Evolutionary conservation across 2,888 invertebrate species (phyloP).

Genomic region (Microctonus aethiopoides): DNA sequence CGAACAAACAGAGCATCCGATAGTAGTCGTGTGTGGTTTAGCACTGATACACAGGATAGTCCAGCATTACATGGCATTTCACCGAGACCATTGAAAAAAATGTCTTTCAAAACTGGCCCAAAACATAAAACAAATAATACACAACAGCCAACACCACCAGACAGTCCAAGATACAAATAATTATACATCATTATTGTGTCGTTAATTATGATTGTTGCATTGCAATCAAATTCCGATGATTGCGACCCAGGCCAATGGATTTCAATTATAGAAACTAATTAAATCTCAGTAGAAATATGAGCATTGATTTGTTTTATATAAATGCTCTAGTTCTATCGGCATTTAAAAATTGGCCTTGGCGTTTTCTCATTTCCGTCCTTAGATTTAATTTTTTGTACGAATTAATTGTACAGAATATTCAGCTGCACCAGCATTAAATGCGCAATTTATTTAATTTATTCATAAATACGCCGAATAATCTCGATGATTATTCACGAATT

Average conservation of each 20-base stretch:
- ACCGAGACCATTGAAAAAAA: slow-evolving; percentile 77
- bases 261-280: neutral
- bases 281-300: neutral
- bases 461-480: neutral
- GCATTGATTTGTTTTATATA: neutral
- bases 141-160: slow-evolving; percentile 62
- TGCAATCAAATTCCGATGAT: slow-evolving; percentile 4
- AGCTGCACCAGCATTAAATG: neutral
- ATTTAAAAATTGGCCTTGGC: slow-evolving; percentile 47
- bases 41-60: slow-evolving; percentile 62
- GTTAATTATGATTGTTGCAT: neutral
- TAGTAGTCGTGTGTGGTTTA: slow-evolving; percentile 71
- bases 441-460: slow-evolving; percentile 8
- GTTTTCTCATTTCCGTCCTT: slow-evolving; percentile 66
- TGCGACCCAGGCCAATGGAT: slow-evolving; percentile 14
- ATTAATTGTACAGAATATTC: slow-evolving; percentile 45
- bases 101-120: slow-evolving; percentile 74
- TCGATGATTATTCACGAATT: neutral
- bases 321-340: neutral
- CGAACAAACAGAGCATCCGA: slow-evolving; percentile 65
- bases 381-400: slow-evolving; percentile 64
- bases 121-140: slow-evolving; percentile 57
- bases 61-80: slow-evolving; percentile 70
- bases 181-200: slow-evolving; percentile 14
- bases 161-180: slow-evolving; percentile 65